Conservation (phyloP, 2,797 vertebrate species). For the Myotis myotis region DNA sequence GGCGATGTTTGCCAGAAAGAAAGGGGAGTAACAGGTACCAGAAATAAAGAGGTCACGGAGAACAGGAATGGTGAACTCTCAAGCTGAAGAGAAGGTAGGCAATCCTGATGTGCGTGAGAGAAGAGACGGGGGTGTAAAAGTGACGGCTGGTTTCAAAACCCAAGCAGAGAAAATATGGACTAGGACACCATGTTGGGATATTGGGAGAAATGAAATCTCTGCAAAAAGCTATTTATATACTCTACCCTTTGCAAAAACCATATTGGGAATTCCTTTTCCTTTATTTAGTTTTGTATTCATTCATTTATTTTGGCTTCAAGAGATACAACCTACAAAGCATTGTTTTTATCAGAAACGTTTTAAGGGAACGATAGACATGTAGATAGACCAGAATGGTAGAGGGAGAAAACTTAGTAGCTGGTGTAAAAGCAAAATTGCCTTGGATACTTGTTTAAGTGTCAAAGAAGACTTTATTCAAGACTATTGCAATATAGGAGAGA, state of each 20-base stretch:
- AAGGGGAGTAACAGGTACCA: background rate
- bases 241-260: background rate
- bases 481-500: background rate
- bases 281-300: background rate
- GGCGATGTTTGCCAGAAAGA: background rate
- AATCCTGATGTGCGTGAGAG: too few relatives aligned
- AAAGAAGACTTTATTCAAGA: background rate
- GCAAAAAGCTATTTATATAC: background rate
- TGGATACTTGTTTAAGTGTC: background rate
- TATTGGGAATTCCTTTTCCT: background rate
- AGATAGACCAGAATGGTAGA: background rate
- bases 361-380: background rate
- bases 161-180: background rate
- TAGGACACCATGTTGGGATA: accelerated
- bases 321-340: background rate
- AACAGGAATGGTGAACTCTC: background rate
- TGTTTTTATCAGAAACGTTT: background rate
- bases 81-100: background rate
- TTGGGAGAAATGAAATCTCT: background rate
- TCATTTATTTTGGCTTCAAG: background rate
- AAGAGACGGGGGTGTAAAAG: background rate
- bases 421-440: background rate
- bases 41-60: background rate
- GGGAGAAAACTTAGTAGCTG: background rate
- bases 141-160: background rate